Percentiles rank a stretch among this genome's conserved stretches.
phyloP scores from a whole-genome alignment of 2,797 vertebrate species.

The Diglossa cyanea region DNA sequence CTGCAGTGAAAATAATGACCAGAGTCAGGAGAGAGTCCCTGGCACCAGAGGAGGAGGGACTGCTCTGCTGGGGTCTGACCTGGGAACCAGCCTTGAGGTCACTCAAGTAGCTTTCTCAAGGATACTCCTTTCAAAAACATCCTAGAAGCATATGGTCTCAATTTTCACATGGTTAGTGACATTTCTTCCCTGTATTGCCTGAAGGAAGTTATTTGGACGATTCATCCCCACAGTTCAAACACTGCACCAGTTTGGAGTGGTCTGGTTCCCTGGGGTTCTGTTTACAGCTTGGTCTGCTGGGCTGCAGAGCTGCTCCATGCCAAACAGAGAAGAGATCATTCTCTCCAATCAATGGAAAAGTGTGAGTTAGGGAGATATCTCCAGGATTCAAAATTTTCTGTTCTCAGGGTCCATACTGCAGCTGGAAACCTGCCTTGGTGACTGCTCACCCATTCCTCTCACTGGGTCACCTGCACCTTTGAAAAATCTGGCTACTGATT shows the following conservation, averaged over 20 bases:
- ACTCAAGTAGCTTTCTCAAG: background rate
- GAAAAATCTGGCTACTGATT: background rate
- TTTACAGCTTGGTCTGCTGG: background rate
- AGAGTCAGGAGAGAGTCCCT: background rate
- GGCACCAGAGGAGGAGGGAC: background rate
- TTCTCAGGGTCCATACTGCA: background rate
- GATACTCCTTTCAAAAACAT: background rate
- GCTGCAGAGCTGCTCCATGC: rapidly evolving
- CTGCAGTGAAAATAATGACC: background rate
- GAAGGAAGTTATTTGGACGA: background rate
- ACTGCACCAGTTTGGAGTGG: background rate
- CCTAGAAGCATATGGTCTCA: background rate
- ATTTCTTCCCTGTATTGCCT: background rate
- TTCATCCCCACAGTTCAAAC: background rate
- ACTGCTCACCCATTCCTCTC: background rate
- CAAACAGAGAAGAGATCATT: background rate
- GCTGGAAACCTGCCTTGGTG: background rate
- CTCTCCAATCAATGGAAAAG: background rate
- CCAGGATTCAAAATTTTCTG: background rate
- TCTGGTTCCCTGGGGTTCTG: background rate
- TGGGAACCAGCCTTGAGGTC: background rate
- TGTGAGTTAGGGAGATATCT: background rate
- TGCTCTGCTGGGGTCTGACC: background rate
- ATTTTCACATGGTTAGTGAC: background rate
- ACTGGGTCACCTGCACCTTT: background rate